Percentiles rank a stretch among this genome's conserved stretches.
These are phyloP conservation scores for Cryptomyrus ogoouensis DNA, from an alignment of 2,113 vertebrate genomes.

Conservation along the genomic window DNA sequence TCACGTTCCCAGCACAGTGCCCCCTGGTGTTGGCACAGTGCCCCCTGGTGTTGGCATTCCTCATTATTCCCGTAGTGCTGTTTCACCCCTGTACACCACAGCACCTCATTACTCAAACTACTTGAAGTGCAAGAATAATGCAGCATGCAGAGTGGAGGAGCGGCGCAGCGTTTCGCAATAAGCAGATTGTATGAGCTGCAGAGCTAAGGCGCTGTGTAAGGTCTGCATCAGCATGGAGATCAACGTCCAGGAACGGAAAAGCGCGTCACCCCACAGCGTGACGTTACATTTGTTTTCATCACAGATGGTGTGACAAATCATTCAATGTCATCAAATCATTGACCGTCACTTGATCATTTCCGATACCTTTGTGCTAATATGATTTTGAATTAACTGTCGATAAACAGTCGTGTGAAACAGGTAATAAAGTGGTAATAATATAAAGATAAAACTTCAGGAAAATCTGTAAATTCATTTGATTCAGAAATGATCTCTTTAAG, in stretches of 20 bases:
- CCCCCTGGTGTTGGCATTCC: not conserved
- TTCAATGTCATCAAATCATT: not conserved
- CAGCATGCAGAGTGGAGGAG: not conserved
- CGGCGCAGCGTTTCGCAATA: not conserved
- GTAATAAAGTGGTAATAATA: not conserved
- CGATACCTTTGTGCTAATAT: not conserved
- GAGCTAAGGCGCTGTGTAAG: not conserved
- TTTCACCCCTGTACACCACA: not conserved
- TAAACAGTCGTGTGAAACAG: not conserved
- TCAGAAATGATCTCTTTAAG: not conserved
- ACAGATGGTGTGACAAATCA: not conserved
- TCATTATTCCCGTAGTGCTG: not conserved
- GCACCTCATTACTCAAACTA: not conserved
- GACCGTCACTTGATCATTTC: not conserved
- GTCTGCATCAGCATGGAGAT: not conserved
- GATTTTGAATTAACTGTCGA: not conserved
- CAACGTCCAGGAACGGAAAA: not conserved
- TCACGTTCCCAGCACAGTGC: not conserved
- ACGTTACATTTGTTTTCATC: not conserved
- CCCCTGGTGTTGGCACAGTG: not conserved
- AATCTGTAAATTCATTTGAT: not conserved
- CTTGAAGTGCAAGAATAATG: not conserved
- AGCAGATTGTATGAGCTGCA: not conserved
- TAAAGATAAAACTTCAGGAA: not conserved
- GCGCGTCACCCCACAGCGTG: not conserved